Evolutionary conservation across 2,797 vertebrate genomes (phyloP).

Genomic region (Schizopygopsis pylzovi): DNA sequence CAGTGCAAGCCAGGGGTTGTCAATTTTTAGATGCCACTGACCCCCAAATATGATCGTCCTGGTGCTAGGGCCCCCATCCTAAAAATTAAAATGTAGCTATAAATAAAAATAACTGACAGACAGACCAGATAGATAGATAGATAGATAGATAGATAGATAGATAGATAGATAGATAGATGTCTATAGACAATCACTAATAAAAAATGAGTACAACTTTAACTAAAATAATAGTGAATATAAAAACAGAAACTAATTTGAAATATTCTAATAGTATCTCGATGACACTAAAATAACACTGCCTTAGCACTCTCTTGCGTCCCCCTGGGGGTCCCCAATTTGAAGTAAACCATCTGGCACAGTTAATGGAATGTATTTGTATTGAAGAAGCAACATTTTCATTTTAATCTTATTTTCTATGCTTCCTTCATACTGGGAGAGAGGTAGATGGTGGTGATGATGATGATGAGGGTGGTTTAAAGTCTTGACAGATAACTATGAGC

Average conservation of each 20-base stretch:
- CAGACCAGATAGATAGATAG: too few relatives aligned
- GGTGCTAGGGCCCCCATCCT: neutral
- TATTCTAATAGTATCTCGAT: neutral
- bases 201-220: neutral
- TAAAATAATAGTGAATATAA: neutral
- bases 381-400: conserved; percentile 5
- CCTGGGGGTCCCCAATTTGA: neutral
- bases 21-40: neutral
- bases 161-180: neutral
- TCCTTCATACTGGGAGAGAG: conserved; percentile 1
- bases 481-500: conserved; percentile 79
- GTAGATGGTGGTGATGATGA: neutral
- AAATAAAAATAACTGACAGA: neutral
- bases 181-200: neutral
- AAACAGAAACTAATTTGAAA: neutral
- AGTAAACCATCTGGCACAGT: neutral
- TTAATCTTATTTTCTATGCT: neutral
- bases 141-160: too few relatives aligned
- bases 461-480: conserved; percentile 58
- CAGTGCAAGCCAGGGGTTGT: neutral
- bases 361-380: neutral
- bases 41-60: neutral
- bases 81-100: neutral
- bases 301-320: neutral
- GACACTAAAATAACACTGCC: neutral